phyloP scores from a whole-genome alignment of 64 coral and sea anemone species.

The Astreopora myriophthalma region DNA sequence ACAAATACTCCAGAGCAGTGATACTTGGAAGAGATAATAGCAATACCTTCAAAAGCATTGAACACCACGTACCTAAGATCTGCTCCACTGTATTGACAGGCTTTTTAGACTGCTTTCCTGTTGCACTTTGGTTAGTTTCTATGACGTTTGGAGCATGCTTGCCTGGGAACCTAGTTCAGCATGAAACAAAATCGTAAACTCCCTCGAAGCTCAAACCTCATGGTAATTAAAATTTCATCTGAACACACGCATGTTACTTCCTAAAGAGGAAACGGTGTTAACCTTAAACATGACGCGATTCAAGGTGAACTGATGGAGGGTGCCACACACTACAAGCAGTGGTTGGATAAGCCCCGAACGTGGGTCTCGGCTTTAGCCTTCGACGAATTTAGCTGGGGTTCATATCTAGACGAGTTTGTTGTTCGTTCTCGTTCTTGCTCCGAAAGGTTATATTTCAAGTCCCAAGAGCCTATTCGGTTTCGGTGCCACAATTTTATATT shows the following conservation, averaged over 20 bases:
- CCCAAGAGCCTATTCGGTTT: too few relatives aligned
- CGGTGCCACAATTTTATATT: too few relatives aligned
- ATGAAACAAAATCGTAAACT: background rate
- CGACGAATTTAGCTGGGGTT: too few relatives aligned
- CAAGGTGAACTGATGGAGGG: background rate
- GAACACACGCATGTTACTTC: too few relatives aligned
- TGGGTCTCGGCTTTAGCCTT: too few relatives aligned
- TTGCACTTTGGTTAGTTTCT: background rate
- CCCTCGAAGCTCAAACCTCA: background rate
- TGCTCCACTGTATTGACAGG: background rate
- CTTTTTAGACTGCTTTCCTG: background rate
- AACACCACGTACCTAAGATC: constrained; percentile 1
- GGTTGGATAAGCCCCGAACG: background rate
- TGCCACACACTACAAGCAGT: background rate
- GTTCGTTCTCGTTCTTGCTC: too few relatives aligned
- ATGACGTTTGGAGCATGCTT: background rate
- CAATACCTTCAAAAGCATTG: background rate
- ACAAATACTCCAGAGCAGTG: background rate
- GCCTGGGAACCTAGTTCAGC: background rate
- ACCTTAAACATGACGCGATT: too few relatives aligned
- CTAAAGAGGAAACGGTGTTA: too few relatives aligned
- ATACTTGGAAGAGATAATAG: background rate
- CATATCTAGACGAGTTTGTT: too few relatives aligned
- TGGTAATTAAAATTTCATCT: too few relatives aligned
- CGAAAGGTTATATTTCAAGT: too few relatives aligned